A percentile compares a stretch with the other conserved stretches of the same genome.
phyloP scores from a whole-genome alignment of 2,113 vertebrate species.

The Trichechus manatus region DNA sequence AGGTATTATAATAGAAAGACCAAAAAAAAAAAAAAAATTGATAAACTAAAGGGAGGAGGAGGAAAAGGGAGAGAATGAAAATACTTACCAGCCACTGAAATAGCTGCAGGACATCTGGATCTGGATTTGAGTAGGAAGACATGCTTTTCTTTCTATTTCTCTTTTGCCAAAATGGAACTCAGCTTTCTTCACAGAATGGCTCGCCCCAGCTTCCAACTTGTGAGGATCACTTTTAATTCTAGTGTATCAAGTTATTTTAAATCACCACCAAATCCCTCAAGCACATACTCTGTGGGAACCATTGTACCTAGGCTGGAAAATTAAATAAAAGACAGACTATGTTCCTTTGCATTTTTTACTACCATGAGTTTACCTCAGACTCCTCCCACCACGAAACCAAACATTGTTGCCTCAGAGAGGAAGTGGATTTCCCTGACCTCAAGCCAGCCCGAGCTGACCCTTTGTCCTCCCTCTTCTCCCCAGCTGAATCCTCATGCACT shows the following conservation, averaged over 20 bases:
- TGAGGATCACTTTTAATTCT: constrained; percentile 51
- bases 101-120: neutral
- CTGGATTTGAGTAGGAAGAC: neutral
- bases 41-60: no score
- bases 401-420: constrained; percentile 37
- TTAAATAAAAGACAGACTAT: neutral
- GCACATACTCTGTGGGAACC: neutral
- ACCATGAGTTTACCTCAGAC: constrained; percentile 36
- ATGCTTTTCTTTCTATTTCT: neutral
- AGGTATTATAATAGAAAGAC: neutral
- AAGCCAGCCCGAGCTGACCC: neutral
- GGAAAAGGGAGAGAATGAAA: neutral
- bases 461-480: constrained; percentile 66
- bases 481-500: constrained; percentile 62
- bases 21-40: neutral
- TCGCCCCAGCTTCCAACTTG: neutral
- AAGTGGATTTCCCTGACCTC: neutral
- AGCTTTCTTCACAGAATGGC: constrained; percentile 1
- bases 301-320: neutral
- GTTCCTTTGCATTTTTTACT: constrained; percentile 36
- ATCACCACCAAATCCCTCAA: neutral
- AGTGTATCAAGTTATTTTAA: constrained; percentile 29
- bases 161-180: neutral
- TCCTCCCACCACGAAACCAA: constrained; percentile 28
- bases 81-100: neutral